These are phyloP conservation scores for Mus spretus DNA, from an alignment of 2,797 vertebrate genomes.

Conservation along the genomic window DNA sequence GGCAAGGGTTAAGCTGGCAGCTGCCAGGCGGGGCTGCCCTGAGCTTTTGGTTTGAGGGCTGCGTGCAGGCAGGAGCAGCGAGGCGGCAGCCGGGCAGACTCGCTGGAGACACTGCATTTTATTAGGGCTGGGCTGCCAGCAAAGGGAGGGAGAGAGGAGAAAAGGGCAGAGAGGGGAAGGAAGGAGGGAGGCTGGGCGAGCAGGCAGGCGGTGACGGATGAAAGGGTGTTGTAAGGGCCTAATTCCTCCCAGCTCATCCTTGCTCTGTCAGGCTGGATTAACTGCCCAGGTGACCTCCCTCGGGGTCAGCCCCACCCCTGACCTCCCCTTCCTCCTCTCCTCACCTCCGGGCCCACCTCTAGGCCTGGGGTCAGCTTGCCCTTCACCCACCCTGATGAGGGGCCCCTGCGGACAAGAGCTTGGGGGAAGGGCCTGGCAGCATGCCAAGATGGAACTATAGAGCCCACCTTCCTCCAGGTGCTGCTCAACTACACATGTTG, in stretches of 20 bases:
- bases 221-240: conserved; percentile 79
- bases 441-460: background rate
- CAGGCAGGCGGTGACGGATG: conserved; percentile 73
- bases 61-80: conserved; percentile 89
- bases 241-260: conserved; percentile 82
- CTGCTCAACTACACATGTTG: background rate
- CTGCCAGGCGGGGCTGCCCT: conserved; percentile 79
- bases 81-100: conserved; percentile 93
- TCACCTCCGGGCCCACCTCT: conserved; percentile 42
- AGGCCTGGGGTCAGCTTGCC: background rate
- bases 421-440: background rate
- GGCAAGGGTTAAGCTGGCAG: conserved; percentile 84
- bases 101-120: conserved; percentile 94
- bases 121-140: conserved; percentile 93
- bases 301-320: conserved; percentile 82
- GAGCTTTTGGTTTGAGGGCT: conserved; percentile 88
- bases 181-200: conserved; percentile 83
- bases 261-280: conserved; percentile 82
- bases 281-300: conserved; percentile 84
- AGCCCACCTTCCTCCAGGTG: conserved; percentile 43
- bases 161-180: conserved; percentile 83
- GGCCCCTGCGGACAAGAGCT: background rate
- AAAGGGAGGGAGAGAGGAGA: conserved; percentile 86
- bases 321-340: conserved; percentile 76
- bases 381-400: background rate